Evolutionary conservation across 2,113 vertebrate genomes (phyloP), one percentile per base, ranked within the genome.

Genomic region (Labeo catla): DNA sequence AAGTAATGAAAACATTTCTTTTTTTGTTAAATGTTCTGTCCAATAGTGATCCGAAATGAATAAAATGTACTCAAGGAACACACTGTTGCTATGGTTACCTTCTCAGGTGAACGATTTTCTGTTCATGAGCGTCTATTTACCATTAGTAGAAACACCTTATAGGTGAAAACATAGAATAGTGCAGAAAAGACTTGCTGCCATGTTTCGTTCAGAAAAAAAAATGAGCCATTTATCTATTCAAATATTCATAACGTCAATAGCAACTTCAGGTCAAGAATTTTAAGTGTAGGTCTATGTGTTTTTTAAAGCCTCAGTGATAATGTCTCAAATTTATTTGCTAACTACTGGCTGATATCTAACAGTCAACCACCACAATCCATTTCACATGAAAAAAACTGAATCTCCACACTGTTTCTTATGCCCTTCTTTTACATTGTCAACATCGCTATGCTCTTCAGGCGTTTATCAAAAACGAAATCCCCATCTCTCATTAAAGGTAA

Each of bases 401-500:
- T 79, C 5, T 63, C 16, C 73, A 15, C 12, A 21, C 68, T 11
- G 72, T 34, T 28, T 45, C 72, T n/a, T 19, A 3, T 19, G 45
- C 13, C 21, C 36, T 43, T 28, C n/a, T 23, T 16, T 63, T 63
- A n/a, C 23, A 28, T 19, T 82, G 45, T 73, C 73, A 82, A 11
- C 34, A 45, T 59, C 21, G 39, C 47, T 8, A 2, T 83, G 13
- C 21, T n/a, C 74, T 83, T 83, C 36, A 47, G 76, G 16, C n/a
- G 45, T 23, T 21, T 59, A 79, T 86, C 50, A 72, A 3, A 81
- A 79, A 23, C n/a, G 19, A 36, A 59, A 45, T 70, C 28, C 4
- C 8, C 19, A 6, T n/a, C 47, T 47, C 76, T 70, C 49, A 79
- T 85, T 85, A 85, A 54, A 70, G 34, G 34, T 54, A 70, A 85